phyloP scores from a whole-genome alignment of 2,888 invertebrate genomes.

The Selenia dentaria region DNA sequence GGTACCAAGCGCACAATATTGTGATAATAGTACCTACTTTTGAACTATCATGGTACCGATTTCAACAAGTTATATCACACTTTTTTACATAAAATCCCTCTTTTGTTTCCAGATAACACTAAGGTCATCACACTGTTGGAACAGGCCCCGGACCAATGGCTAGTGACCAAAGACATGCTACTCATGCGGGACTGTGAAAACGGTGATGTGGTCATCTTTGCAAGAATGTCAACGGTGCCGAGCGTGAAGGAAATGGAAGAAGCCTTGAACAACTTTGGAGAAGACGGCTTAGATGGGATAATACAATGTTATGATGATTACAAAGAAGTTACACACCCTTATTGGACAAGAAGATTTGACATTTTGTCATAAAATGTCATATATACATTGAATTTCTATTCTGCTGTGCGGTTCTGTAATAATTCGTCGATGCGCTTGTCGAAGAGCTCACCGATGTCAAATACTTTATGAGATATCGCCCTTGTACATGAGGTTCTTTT shows the following conservation, averaged over 20 bases:
- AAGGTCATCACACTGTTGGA: conserved; percentile 34
- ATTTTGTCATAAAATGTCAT: conserved; percentile 9
- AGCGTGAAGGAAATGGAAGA: conserved; percentile 30
- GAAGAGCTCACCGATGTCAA: too few relatives aligned
- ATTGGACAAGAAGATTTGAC: conserved; percentile 1
- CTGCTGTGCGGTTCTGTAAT: too few relatives aligned
- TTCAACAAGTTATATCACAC: background rate
- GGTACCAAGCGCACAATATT: background rate
- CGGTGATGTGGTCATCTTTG: conserved; percentile 48
- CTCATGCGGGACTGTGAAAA: conserved; percentile 56
- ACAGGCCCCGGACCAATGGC: conserved; percentile 54
- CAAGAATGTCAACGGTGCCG: conserved; percentile 34
- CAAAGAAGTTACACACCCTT: conserved; percentile 2
- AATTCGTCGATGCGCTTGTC: too few relatives aligned
- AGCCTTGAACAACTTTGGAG: conserved; percentile 43
- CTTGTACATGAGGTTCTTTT: too few relatives aligned
- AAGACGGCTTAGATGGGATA: conserved; percentile 32
- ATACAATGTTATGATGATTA: conserved; percentile 31
- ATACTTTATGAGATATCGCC: too few relatives aligned
- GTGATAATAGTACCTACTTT: background rate
- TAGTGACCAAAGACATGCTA: conserved; percentile 44
- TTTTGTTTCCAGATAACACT: conserved; percentile 29
- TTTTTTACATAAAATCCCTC: background rate
- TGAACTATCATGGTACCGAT: background rate
- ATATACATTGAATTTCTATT: too few relatives aligned